These are phyloP conservation scores for Sapayoa aenigma DNA, from an alignment of 2,113 vertebrate genomes.

Conservation along the genomic window DNA sequence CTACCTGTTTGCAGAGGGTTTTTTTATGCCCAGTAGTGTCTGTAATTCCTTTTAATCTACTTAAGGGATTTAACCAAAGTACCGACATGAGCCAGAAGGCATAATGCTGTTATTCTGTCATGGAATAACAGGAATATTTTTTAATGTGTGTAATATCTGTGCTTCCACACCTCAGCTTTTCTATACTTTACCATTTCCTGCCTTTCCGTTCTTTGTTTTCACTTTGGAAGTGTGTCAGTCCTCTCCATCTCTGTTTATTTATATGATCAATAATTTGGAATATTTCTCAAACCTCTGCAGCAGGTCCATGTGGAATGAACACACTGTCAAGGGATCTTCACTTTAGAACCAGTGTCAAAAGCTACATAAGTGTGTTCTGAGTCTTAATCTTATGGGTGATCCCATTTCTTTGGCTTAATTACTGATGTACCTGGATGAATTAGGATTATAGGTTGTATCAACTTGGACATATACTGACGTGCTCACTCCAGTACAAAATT, in stretches of 20 bases:
- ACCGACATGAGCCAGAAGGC: neutral
- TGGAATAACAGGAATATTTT: neutral
- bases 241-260: neutral
- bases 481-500: neutral
- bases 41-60: slow-evolving; percentile 49
- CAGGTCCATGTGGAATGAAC: neutral
- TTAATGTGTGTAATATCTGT: neutral
- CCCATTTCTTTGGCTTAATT: neutral
- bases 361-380: accelerated
- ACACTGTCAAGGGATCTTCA: neutral
- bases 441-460: neutral
- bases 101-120: neutral
- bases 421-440: neutral
- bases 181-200: neutral
- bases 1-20: neutral
- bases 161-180: neutral
- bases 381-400: neutral
- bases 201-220: neutral
- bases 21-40: neutral
- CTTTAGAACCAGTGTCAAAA: neutral
- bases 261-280: accelerated
- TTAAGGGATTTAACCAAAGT: slow-evolving; percentile 51
- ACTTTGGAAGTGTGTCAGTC: neutral
- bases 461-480: neutral
- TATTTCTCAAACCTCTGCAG: neutral